Evolutionary conservation across 2,888 invertebrate species (phyloP).

Genomic region (Sipha maydis): DNA sequence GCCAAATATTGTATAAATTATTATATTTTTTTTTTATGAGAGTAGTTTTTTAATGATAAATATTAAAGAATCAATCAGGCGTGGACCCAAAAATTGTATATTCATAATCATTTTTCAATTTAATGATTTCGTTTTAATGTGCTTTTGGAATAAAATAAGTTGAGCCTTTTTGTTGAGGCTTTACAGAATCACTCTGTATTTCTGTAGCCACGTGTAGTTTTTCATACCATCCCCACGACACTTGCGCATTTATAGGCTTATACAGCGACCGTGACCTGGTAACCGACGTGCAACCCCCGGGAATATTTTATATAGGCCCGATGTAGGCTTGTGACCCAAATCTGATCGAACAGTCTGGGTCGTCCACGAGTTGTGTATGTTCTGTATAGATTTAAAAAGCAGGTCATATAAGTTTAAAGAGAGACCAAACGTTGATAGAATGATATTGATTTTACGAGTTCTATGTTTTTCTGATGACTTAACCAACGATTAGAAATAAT

Average conservation of each 20-base stretch:
- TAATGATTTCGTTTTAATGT: too few species aligned
- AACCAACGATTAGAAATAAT: neutral
- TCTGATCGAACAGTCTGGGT: conserved; percentile 27
- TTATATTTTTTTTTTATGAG: too few species aligned
- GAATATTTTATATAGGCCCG: conserved; percentile 43
- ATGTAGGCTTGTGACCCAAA: conserved; percentile 46
- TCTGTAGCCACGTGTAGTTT: neutral
- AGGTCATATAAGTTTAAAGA: neutral
- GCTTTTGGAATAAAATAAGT: too few species aligned
- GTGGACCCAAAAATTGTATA: too few species aligned
- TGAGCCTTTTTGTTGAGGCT: neutral
- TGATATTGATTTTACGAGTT: neutral
- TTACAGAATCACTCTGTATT: conserved; percentile 23
- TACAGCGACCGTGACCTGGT: conserved; percentile 44
- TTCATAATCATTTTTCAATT: too few species aligned
- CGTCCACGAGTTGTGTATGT: conserved; percentile 29
- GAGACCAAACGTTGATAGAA: neutral
- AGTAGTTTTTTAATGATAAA: too few species aligned
- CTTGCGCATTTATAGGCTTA: conserved; percentile 43
- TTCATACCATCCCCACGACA: conserved; percentile 10
- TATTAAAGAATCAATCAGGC: too few species aligned
- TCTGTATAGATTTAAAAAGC: neutral
- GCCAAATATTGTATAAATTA: too few species aligned
- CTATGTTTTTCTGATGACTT: neutral
- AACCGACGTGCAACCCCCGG: conserved; percentile 56